These are phyloP conservation scores for Calameuta pallipes DNA, from an alignment of 2,888 invertebrate genomes.

Conservation along the genomic window DNA sequence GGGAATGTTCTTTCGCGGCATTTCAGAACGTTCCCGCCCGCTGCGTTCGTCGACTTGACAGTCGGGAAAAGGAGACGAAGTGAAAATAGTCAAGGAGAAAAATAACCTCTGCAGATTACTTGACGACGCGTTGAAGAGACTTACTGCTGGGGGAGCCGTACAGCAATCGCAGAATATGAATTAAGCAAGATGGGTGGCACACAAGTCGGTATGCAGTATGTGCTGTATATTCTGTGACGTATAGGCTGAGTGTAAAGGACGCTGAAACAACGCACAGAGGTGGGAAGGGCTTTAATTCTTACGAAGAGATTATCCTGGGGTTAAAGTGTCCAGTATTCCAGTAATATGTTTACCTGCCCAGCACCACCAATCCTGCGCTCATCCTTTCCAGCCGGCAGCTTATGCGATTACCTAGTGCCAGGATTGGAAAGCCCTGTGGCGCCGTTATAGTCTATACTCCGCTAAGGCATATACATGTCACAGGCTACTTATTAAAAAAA, in stretches of 20 bases:
- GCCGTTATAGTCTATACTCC: background rate
- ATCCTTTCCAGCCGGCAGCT: conserved; percentile 29
- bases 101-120: too few species aligned
- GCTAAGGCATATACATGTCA: background rate
- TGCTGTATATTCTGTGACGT: background rate
- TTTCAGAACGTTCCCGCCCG: too few species aligned
- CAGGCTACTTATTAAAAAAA: too few species aligned
- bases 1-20: too few species aligned
- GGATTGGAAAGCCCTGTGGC: conserved; percentile 12
- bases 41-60: too few species aligned
- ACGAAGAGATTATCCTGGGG: conserved; percentile 29
- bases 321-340: conserved; percentile 34
- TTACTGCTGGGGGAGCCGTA: too few species aligned
- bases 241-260: too few species aligned
- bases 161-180: background rate
- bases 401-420: conserved; percentile 34
- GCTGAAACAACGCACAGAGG: background rate
- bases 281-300: conserved; percentile 29
- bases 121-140: too few species aligned
- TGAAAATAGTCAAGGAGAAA: too few species aligned
- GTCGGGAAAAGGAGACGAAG: too few species aligned
- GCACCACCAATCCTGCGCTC: conserved; percentile 31
- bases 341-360: conserved; percentile 23
- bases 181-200: conserved; percentile 17
- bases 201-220: conserved; percentile 44